Evolutionary conservation across 2,113 vertebrate genomes (phyloP), one percentile per base, ranked within the genome.

Genomic region (Leptodactylus fuscus): DNA sequence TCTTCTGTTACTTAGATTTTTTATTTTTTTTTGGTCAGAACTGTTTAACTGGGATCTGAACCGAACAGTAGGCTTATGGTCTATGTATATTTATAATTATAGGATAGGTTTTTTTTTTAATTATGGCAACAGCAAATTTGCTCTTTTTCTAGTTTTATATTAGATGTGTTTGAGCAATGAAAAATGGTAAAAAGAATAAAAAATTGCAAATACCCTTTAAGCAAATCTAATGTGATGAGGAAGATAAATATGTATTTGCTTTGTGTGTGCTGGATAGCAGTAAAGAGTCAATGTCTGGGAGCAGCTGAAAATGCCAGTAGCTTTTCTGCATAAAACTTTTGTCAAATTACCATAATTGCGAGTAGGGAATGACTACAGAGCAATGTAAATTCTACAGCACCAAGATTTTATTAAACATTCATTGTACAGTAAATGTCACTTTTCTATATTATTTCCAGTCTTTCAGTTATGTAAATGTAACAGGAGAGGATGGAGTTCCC

Each of bases 391-490:
- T 74, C 24, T 83, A 48, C 38, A 32, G 46, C 27, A 18, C 65
- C 12, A 67, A 73, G 58, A 38, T 82, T 73, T 73, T 36, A 73
- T 82, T 60, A 83, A 83, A 58, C 15, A 60, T 60, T 41, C 58
- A 60, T 73, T 83, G 70, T 83, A 83, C 44, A 41, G 81, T 83
- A 83, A 83, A 83, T 83, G 81, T 83, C 70, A 83, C 70, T 83
- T 62, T 83, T 75, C 74, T 58, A 15, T 81, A 44, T 83, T 60
- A 60, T 74, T 83, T 71, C 38, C 34, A 34, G 44, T 38, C 62
- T 53, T 71, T 53, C 6, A 41, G 20, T 53, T 55, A 73, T 73
- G 67, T 82, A 81, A 62, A 62, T 62, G 46, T 44, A 65, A n/a
- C 6, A 58, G 10, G 11, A 38, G 46, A 34, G 34, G 32, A 36